These are phyloP conservation scores for Solen grandis DNA, from an alignment of 1,140 invertebrate genomes.

Conservation along the genomic window DNA sequence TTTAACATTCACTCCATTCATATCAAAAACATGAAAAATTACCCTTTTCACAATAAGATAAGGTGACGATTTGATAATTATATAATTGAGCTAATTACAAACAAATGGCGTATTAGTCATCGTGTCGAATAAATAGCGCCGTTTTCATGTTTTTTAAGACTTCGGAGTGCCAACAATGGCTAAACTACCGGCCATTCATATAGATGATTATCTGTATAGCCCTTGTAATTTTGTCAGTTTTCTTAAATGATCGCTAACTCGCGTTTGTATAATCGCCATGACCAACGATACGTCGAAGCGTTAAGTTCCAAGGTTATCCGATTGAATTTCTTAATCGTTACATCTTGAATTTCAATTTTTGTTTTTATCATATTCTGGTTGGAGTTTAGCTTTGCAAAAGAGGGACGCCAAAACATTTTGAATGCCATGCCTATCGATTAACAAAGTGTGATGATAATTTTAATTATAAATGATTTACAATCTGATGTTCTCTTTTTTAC, in stretches of 20 bases:
- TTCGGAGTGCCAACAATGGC: slow-evolving; percentile 34
- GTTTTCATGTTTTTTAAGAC: not conserved
- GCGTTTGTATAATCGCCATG: not conserved
- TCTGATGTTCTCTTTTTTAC: too few relatives aligned
- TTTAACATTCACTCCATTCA: too few relatives aligned
- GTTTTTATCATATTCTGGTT: slow-evolving; percentile 33
- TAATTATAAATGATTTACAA: too few relatives aligned
- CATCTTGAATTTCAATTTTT: slow-evolving; percentile 50
- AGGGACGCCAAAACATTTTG: too few relatives aligned
- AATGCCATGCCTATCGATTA: too few relatives aligned
- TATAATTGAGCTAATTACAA: slow-evolving; percentile 32
- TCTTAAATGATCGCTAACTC: not conserved
- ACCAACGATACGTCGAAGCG: not conserved
- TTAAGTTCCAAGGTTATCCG: slow-evolving; percentile 20
- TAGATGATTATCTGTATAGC: slow-evolving; percentile 27
- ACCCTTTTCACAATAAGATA: too few relatives aligned
- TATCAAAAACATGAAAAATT: too few relatives aligned
- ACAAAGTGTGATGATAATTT: too few relatives aligned
- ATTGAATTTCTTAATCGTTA: slow-evolving; percentile 25
- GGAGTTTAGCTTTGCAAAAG: too few relatives aligned
- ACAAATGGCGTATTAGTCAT: not conserved
- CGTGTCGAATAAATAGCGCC: not conserved
- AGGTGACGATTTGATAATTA: slow-evolving; percentile 40
- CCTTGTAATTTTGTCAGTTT: slow-evolving; percentile 45
- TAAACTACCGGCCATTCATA: slow-evolving; percentile 33